Evolutionary conservation across 1,140 invertebrate species (phyloP).

Genomic region (Kradibia gibbosae): DNA sequence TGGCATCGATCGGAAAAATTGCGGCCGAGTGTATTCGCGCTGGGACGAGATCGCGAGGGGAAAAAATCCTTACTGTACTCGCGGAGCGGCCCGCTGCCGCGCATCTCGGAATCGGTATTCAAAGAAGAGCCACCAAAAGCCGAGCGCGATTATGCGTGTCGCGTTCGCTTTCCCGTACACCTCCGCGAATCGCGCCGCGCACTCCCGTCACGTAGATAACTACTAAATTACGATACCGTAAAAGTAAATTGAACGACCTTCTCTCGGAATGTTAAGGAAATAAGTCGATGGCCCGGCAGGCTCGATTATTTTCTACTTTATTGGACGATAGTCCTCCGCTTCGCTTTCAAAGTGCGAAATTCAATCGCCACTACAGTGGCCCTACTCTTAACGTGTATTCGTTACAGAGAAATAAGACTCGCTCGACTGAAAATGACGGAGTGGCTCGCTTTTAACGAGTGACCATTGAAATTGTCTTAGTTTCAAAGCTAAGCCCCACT

Average conservation of each 20-base stretch:
- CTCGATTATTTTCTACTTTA: not conserved
- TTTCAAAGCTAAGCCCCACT: not conserved
- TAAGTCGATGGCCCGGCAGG: not conserved
- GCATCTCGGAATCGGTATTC: conserved; percentile 7
- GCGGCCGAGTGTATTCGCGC: too few relatives aligned
- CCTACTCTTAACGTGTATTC: not conserved
- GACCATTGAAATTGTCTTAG: not conserved
- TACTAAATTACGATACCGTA: not conserved
- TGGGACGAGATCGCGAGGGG: too few relatives aligned
- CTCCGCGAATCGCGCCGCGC: not conserved
- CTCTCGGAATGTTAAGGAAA: not conserved
- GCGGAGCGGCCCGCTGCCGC: not conserved
- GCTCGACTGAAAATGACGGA: not conserved
- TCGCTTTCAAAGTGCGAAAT: not conserved
- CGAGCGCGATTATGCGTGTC: not conserved
- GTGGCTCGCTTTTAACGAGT: not conserved
- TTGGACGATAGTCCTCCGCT: not conserved
- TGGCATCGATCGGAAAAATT: not conserved
- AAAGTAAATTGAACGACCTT: not conserved
- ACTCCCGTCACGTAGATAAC: not conserved
- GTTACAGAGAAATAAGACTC: not conserved
- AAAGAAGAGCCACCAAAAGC: not conserved
- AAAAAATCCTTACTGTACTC: too few relatives aligned
- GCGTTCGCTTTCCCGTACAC: conserved; percentile 6
- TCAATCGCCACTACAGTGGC: not conserved